These are phyloP conservation scores for Amphipyra berbera DNA, from an alignment of 2,888 invertebrate species.

Conservation along the genomic window DNA sequence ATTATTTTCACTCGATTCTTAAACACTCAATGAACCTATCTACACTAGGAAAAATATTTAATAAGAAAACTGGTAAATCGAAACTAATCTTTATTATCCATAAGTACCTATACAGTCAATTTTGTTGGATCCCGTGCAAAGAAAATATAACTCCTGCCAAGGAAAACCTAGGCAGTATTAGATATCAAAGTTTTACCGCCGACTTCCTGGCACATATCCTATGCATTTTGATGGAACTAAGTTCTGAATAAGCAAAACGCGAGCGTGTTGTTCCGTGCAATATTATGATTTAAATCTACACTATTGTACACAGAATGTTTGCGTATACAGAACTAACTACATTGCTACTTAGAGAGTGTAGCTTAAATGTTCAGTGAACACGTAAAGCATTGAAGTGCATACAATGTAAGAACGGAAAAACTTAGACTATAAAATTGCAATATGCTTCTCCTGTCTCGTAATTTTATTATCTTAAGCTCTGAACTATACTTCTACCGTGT, in stretches of 20 bases:
- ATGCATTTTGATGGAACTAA: conserved; percentile 57
- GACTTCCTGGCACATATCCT: conserved; percentile 49
- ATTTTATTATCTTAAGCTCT: conserved; percentile 26
- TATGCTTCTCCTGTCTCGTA: conserved; percentile 9
- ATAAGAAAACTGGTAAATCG: too few relatives aligned
- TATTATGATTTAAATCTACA: conserved; percentile 40
- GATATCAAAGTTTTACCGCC: conserved; percentile 55
- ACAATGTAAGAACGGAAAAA: conserved; percentile 8
- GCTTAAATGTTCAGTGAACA: conserved; percentile 18
- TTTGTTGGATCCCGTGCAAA: conserved; percentile 21
- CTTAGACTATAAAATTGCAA: conserved; percentile 13
- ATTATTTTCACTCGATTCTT: too few relatives aligned
- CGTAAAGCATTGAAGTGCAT: neutral
- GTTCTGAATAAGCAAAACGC: conserved; percentile 58
- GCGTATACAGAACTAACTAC: conserved; percentile 14
- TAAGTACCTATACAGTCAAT: conserved; percentile 18
- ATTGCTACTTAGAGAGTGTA: conserved; percentile 16
- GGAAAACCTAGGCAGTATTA: conserved; percentile 47
- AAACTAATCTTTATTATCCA: neutral
- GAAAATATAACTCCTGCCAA: conserved; percentile 44
- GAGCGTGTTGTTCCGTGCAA: conserved; percentile 40
- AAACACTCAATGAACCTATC: too few relatives aligned
- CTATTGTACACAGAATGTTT: conserved; percentile 18
- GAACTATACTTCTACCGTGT: conserved; percentile 7
- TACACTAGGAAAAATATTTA: too few relatives aligned